Base-by-base conservation (phyloP, 2,888 invertebrate species). In the Cylloceria caligata region DNA sequence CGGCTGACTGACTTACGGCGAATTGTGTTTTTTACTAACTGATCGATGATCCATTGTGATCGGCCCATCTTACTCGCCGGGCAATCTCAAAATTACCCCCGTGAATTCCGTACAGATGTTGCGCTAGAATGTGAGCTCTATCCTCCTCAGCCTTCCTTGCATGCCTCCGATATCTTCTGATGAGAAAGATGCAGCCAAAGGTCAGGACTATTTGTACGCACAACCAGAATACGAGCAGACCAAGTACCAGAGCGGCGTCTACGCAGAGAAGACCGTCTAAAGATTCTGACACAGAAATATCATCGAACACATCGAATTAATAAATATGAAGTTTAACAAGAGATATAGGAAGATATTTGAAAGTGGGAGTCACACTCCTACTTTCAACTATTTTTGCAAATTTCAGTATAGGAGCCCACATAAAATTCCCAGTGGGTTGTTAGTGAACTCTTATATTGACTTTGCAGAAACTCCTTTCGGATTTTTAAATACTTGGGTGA, bases 181-280 rank as follows among this genome's bases (percentile, higher is more conserved):
- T 93, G 49, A 95, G 91, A 85, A 94, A 90, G 79, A 95, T 92
- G 78, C 95, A 94, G 64, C 94, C 93, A 13, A 94, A 92, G 36
- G 95, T 93, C 36, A 95, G 89, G 5, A 94, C 92, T 65, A 95
- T 93, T 92, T 95, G 95, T 19, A 95, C 92, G 65, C 95, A 93
- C 45, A 95, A 93, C 95, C 95, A 95, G 73, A 95, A 94, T 68
- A 96, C 94, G 49, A 95, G 93, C 3, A 96, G 91, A 24, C 96
- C 95, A 81, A 96, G 94, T 34, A 96, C 93, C 67, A 97, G 91
- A 52, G 95, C 93, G 87, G 95, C 95, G 87, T 96, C 95, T 27
- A 96, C 93, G 90, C 96, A 96, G 81, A 95, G 94, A 87, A 94
- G 87, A n/a, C 89, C 88, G 55, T 91, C 89, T 65, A 88, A 77